Percentiles rank a stretch among this genome's conserved stretches.
Evolutionary conservation across 53 echinoderm and acorn worm species (phyloP).

Genomic region (Apostichopus leukothele): DNA sequence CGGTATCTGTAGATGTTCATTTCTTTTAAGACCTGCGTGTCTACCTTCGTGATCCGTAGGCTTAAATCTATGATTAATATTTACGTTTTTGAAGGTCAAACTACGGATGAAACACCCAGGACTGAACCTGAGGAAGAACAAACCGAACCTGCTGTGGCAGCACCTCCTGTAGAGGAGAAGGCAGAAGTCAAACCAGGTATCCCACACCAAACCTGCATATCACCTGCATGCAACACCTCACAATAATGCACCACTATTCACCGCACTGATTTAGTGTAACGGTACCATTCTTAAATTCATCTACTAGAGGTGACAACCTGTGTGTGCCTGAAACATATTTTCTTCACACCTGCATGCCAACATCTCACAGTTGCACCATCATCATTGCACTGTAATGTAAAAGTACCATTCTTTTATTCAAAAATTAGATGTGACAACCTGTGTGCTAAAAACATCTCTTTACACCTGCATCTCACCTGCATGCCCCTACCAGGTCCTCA

Average conservation of each 20-base stretch:
- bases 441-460: too few relatives aligned
- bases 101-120: slow-evolving; percentile 14
- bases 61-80: neutral
- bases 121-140: slow-evolving; percentile 4
- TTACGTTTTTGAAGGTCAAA: slow-evolving; percentile 19
- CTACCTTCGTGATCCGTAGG: too few relatives aligned
- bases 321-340: too few relatives aligned
- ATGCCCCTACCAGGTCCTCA: too few relatives aligned
- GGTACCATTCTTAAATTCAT: neutral
- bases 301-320: too few relatives aligned
- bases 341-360: too few relatives aligned
- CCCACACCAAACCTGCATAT: neutral
- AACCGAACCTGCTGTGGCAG: neutral
- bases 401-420: too few relatives aligned
- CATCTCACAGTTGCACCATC: too few relatives aligned
- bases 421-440: too few relatives aligned
- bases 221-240: neutral
- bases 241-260: neutral
- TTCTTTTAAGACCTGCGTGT: too few relatives aligned
- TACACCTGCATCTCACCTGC: neutral
- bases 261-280: neutral
- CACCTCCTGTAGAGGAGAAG: neutral
- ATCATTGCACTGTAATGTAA: too few relatives aligned
- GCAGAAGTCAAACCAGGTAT: slow-evolving; percentile 23
- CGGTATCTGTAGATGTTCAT: too few relatives aligned